Evolutionary conservation across 2,888 invertebrate genomes (phyloP).

Genomic region (Melanchra persicariae): DNA sequence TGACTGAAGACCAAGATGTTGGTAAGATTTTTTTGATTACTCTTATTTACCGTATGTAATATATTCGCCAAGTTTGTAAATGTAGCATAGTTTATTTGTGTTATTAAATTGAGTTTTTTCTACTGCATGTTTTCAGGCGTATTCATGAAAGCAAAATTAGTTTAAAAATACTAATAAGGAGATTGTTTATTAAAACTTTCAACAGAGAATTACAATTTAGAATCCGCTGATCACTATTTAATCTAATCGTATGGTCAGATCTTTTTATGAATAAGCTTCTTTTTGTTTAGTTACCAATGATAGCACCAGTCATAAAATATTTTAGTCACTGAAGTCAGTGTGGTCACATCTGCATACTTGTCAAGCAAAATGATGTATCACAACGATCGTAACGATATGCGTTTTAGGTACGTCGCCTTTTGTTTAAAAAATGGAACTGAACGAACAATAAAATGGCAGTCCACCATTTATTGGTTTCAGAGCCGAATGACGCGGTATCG

Average conservation of each 20-base stretch:
- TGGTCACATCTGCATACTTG: constrained; percentile 63
- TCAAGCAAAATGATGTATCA: constrained; percentile 63
- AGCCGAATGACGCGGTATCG: constrained; percentile 58
- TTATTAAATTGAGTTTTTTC: fast-evolving
- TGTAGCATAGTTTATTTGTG: no score
- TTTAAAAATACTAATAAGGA: no score
- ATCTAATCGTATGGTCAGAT: no score
- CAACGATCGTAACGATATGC: constrained; percentile 57
- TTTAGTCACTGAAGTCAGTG: constrained; percentile 16
- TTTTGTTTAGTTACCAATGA: not conserved
- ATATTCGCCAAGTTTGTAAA: not conserved
- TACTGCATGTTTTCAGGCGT: not conserved
- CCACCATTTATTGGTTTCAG: constrained; percentile 71
- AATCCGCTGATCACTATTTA: no score
- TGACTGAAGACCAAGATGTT: not conserved
- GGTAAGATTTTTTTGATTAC: constrained; percentile 20
- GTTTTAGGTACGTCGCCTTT: constrained; percentile 58
- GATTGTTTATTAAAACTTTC: no score
- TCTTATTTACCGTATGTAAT: no score
- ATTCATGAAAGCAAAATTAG: not conserved
- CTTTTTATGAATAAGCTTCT: not conserved
- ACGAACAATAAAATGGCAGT: constrained; percentile 61
- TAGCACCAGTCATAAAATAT: not conserved
- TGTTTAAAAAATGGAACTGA: constrained; percentile 59
- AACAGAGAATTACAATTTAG: no score